These are phyloP conservation scores for Tetranychus piercei DNA, from an alignment of 2,888 invertebrate genomes.

Conservation along the genomic window DNA sequence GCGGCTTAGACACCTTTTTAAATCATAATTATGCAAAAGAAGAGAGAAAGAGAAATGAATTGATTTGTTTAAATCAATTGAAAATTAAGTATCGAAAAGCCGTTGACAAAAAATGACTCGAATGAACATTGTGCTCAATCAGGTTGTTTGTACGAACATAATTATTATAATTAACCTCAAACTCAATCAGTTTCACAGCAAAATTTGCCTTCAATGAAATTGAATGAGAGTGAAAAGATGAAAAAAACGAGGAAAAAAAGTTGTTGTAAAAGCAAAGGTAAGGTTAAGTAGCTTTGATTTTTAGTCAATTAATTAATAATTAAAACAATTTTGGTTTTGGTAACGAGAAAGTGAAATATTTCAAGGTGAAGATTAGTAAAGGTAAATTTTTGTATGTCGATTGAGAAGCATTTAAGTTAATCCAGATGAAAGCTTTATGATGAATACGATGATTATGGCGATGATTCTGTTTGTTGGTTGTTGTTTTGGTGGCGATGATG, in stretches of 20 bases:
- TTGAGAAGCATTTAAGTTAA: background rate
- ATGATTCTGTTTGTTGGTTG: too few relatives aligned
- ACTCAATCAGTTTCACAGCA: background rate
- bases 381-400: background rate
- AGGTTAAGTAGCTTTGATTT: background rate
- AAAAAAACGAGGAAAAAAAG: background rate
- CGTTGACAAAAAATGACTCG: background rate
- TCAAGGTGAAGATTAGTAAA: background rate
- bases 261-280: background rate
- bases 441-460: too few relatives aligned
- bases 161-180: background rate
- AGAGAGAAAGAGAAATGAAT: background rate
- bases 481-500: too few relatives aligned
- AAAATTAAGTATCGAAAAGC: background rate
- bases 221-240: background rate
- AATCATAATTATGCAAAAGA: background rate
- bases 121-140: background rate
- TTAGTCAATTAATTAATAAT: background rate
- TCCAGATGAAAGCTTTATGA: background rate
- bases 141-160: background rate
- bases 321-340: conserved; percentile 1
- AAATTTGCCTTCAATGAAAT: background rate
- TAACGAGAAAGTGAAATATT: background rate
- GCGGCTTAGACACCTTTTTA: background rate
- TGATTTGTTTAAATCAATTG: background rate